Conservation (phyloP, 2,797 vertebrate species). For the Denticeps clupeoides region DNA sequence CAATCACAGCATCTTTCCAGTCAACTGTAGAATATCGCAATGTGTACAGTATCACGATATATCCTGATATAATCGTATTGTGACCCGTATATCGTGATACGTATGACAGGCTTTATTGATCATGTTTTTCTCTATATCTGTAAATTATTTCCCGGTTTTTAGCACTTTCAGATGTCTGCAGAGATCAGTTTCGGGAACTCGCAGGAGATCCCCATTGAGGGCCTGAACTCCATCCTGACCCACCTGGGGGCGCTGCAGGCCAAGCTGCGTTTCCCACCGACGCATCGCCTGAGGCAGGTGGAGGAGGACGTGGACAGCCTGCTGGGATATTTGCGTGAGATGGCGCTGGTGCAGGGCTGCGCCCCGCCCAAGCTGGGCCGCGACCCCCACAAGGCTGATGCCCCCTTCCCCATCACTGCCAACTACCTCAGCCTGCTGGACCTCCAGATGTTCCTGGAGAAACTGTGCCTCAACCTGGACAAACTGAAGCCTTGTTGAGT, state of each 20-base stretch:
- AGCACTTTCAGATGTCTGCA: constrained; percentile 22
- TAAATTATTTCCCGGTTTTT: neutral
- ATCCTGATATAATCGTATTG: too few relatives aligned
- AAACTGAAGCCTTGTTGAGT: constrained; percentile 46
- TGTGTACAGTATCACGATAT: too few relatives aligned
- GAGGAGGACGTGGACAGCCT: constrained; percentile 40
- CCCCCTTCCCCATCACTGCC: constrained; percentile 27
- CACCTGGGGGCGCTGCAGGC: constrained; percentile 33
- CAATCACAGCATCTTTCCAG: too few relatives aligned
- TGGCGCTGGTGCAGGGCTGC: constrained; percentile 28
- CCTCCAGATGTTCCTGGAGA: constrained; percentile 43
- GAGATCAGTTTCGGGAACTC: constrained; percentile 11
- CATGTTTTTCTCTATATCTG: neutral
- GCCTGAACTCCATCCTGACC: constrained; percentile 31
- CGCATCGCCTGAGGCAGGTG: constrained; percentile 35
- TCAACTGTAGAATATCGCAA: too few relatives aligned
- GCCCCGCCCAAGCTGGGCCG: constrained; percentile 3
- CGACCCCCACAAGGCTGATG: neutral
- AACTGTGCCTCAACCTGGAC: constrained; percentile 31
- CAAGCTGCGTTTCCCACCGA: constrained; percentile 20
- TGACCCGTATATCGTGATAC: too few relatives aligned
- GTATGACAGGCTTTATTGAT: too few relatives aligned
- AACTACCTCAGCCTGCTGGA: constrained; percentile 26
- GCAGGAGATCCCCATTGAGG: constrained; percentile 29
- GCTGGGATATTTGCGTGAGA: constrained; percentile 22